Percentiles rank a stretch among this genome's conserved stretches.
Evolutionary conservation across 2,888 invertebrate species (phyloP).

Genomic region (Leptinotarsa haldemani): DNA sequence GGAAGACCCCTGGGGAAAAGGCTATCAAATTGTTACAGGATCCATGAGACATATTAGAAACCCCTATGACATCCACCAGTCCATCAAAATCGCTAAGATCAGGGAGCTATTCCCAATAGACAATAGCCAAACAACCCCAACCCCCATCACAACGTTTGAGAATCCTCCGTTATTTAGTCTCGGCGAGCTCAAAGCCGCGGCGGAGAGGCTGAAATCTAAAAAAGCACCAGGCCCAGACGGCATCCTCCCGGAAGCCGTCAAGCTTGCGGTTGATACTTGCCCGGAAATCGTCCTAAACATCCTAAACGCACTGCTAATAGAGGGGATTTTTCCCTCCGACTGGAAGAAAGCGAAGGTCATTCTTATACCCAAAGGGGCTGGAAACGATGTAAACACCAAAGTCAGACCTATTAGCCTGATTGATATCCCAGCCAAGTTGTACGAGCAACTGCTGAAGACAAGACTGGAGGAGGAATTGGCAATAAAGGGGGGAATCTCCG

Average conservation of each 20-base stretch:
- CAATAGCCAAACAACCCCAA: not conserved
- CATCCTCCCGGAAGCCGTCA: not conserved
- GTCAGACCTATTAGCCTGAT: constrained; percentile 20
- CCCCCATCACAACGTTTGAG: not conserved
- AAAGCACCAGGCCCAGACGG: constrained; percentile 18
- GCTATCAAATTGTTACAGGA: not conserved
- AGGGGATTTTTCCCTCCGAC: too few relatives aligned
- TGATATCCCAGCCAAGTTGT: not conserved
- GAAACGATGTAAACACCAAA: not conserved
- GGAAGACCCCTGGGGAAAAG: not conserved
- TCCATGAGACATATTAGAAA: not conserved
- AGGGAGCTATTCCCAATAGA: constrained; percentile 23
- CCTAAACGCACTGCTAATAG: not conserved
- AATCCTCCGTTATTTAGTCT: not conserved
- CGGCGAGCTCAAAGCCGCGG: not conserved
- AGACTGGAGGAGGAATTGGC: constrained; percentile 1
- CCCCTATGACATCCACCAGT: constrained; percentile 7
- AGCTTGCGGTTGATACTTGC: not conserved
- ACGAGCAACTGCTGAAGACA: not conserved
- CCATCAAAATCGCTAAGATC: not conserved
- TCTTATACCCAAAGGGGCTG: not conserved
- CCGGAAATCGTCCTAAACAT: not conserved
- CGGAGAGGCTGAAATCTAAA: not conserved
- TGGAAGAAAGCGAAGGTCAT: not conserved
- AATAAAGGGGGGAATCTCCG: not conserved